Evolutionary conservation across 2,888 invertebrate species (phyloP), one percentile per base, ranked within the genome.

Genomic region (Oligia fasciuncula): DNA sequence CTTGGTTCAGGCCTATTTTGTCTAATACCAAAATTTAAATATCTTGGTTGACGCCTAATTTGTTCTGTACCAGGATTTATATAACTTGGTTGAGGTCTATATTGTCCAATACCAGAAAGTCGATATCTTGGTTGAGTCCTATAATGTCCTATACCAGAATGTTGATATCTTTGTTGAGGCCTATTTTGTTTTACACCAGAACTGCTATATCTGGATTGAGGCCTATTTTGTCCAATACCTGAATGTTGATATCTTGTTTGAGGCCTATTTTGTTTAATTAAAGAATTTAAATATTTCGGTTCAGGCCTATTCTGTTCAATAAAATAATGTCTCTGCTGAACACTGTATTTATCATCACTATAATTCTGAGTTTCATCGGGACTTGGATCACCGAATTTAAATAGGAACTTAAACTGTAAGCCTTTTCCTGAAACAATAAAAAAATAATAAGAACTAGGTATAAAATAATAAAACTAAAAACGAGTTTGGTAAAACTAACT

Each of bases 401-500:
- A 79, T 43, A 57, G 23, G 17, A 79, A 29, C 40, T 49, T 82
- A 66, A 81, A 79, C 29, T 73, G 17, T 17, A 81, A 60, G 23
- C 57, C 82, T 40, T 73, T 65, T 49, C 75, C 82, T 81, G 79
- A 66, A 79, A 79, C 74, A 79, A 60, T 51, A 74, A 2, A 49
- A 66, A 40, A 35, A 35, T 5, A 51, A 46, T 67, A 74, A 79
- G 35, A 62, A 23, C 23, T 8, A 40, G n/a, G 60, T 35, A 40
- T 35, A 23, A 78, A 80, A 23, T 46, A 81, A 81, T 43, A 17
- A 70, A 4, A 70, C 40, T 29, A 63, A 57, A 23, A n/a, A 60
- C 4, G 1, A 75, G 6, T 80, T 69, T 49, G 23, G n/a, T 62
- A 43, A 65, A 82, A 66, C 35, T 19, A 49, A 57, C 14, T 70